Evolutionary conservation across 2,797 vertebrate species (phyloP), one percentile per base, ranked within the genome.

Genomic region (Tolypeutes matacus): DNA sequence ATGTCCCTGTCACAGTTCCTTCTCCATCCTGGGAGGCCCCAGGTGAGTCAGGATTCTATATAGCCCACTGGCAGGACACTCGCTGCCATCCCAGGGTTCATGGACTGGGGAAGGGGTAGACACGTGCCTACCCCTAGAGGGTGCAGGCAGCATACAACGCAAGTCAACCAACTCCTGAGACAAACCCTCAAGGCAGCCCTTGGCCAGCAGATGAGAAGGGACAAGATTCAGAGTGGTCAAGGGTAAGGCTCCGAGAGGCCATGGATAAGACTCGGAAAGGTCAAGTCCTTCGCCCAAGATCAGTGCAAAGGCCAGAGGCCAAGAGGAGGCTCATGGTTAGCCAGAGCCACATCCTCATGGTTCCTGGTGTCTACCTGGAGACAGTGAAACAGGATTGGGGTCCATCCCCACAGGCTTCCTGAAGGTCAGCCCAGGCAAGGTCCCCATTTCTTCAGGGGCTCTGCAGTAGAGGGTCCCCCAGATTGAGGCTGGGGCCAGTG

Each of bases 121-220:
- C 34, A 27, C 7, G 7, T 0, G 10, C 65, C 56, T 20, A n/a
- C 42, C 14, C 64, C 58, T 39, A 25, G 67, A 27, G 51, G 80
- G 3, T n/a, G 39, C 11, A 60, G 18, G 31, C 65, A 39, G 39
- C 12, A 9, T 4, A 0, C 14, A 5, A 21, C 3, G 7, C 1
- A 7, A 62, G 15, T n/a, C 49, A 46, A 58, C 78, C 62, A 83
- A 15, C 0, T 0, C 17, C n/a, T 62, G 5, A 46, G 82, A 70
- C 36, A 56, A 36, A 36, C 65, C 31, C 23, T 70, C 12, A 11
- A 20, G 18, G n/a, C 42, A 65, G 27, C 51, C 49, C 42, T 77
- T 0, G 1, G 58, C 34, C 42, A 46, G 73, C 67, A 72, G 31
- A 29, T 53, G 27, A 64, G 58, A 73, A 12, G 39, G 36, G 5